Evolutionary conservation across 1,140 invertebrate species (phyloP), one percentile per base, ranked within the genome.

Genomic region (Ceratoteleas bidentatus): DNA sequence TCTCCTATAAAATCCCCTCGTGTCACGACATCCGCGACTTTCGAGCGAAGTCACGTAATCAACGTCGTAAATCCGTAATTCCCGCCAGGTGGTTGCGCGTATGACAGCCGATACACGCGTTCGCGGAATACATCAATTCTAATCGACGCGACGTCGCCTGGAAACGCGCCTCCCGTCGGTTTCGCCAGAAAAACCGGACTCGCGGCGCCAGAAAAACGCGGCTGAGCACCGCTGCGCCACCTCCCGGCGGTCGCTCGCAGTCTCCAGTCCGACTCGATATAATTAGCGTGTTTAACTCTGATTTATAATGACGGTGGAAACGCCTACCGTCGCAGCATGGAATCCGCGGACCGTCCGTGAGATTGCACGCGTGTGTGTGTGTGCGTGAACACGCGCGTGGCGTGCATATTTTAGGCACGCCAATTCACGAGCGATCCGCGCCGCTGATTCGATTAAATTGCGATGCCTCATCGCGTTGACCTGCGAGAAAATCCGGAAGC

Each of bases 211-310:
- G 24, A 24, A 24, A 24, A 24, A 24, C 24, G 36, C 16, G 32
- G 45, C 47, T 68, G 78, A 75, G 78, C 56, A 60, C 36, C 78
- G 38, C 65, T 75, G 72, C 32, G 50, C 36, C 69, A 76, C 56
- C 64, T 75, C 78, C 50, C 64, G 50, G 57, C 2, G 32, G 45
- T 49, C 40, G 45, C 81, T 58, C 58, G 62, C 58, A 61, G 69
- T 79, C 75, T 47, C 80, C 56, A 83, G 64, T 70, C 60, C 68
- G 65, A 79, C 81, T 80, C 72, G 85, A 87, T 89, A 88, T 87
- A 89, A 88, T 89, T 89, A 88, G 87, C 87, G 87, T 87, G 86
- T 89, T 89, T 88, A 88, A 89, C 86, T 88, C 85, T 89, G 88
- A 89, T 89, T 89, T 89, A 89, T 88, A 89, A 89, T 87, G 88